Conservation (phyloP, 2,888 invertebrate species). For the Seladonia tumulorum region DNA sequence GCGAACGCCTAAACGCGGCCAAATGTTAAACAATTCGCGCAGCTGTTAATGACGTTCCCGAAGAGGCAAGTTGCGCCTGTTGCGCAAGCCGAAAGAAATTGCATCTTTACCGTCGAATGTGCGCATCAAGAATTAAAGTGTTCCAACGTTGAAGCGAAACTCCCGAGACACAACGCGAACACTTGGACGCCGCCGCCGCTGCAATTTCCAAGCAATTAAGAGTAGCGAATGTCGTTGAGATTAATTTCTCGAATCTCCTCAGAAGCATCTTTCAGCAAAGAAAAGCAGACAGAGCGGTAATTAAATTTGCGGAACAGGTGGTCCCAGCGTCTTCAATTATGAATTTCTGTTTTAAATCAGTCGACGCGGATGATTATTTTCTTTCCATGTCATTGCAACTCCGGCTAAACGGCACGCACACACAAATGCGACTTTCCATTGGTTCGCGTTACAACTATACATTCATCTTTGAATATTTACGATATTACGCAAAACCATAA, state of each 20-base stretch:
- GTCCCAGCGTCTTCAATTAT: slow-evolving; percentile 48
- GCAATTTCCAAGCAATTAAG: slow-evolving; percentile 49
- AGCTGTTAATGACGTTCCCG: neutral
- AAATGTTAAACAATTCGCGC: neutral
- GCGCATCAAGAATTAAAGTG: slow-evolving; percentile 26
- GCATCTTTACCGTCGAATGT: neutral
- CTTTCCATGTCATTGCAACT: neutral
- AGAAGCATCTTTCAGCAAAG: neutral
- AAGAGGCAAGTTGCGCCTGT: neutral
- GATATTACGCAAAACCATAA: neutral
- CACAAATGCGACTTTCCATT: neutral
- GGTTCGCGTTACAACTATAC: too few species aligned
- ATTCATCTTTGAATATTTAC: too few species aligned
- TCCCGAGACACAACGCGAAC: neutral
- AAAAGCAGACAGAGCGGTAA: slow-evolving; percentile 10
- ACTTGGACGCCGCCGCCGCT: slow-evolving; percentile 17
- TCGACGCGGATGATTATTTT: slow-evolving; percentile 1
- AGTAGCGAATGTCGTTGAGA: slow-evolving; percentile 15
- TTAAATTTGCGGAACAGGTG: slow-evolving; percentile 59
- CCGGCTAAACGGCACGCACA: neutral
- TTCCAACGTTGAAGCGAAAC: slow-evolving; percentile 15
- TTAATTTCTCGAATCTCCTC: slow-evolving; percentile 31
- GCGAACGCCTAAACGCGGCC: neutral
- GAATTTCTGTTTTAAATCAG: slow-evolving; percentile 18
- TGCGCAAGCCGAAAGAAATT: slow-evolving; percentile 11